Conservation (phyloP, 2,888 invertebrate genomes). For the Agonopterix arenella region DNA sequence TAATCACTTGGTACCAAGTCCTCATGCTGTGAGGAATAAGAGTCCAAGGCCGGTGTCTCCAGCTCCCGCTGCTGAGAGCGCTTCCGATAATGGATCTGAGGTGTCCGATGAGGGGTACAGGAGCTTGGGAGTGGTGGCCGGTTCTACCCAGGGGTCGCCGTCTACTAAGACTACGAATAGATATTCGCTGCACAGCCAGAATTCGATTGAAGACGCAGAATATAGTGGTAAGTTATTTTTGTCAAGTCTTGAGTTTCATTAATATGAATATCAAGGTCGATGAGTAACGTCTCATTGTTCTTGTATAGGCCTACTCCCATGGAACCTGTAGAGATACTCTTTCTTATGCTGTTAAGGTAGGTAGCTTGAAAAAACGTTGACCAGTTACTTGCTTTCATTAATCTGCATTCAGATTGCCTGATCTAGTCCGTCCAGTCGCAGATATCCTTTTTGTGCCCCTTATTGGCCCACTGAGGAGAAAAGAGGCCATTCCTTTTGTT, state of each 20-base stretch:
- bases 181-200: slow-evolving; percentile 83
- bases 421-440: too few relatives aligned
- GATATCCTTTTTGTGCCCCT: too few relatives aligned
- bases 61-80: slow-evolving; percentile 75
- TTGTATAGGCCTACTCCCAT: background rate
- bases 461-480: too few relatives aligned
- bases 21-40: slow-evolving; percentile 57
- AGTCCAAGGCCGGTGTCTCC: slow-evolving; percentile 73
- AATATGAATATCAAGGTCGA: too few relatives aligned
- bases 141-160: slow-evolving; percentile 67
- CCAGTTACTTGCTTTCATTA: too few relatives aligned
- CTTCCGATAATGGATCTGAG: slow-evolving; percentile 88
- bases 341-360: too few relatives aligned
- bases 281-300: background rate
- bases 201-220: slow-evolving; percentile 84
- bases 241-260: background rate
- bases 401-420: too few relatives aligned
- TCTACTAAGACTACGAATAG: slow-evolving; percentile 76
- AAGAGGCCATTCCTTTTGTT: too few relatives aligned
- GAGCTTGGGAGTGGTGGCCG: slow-evolving; percentile 82
- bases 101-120: slow-evolving; percentile 91
- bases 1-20: slow-evolving; percentile 70
- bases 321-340: too few relatives aligned
- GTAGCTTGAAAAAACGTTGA: too few relatives aligned
- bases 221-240: slow-evolving; percentile 74